A percentile compares a stretch with the other conserved stretches of the same genome.
Evolutionary conservation across 2,888 invertebrate species (phyloP).

Genomic region (Phragmatobia fuliginosa): DNA sequence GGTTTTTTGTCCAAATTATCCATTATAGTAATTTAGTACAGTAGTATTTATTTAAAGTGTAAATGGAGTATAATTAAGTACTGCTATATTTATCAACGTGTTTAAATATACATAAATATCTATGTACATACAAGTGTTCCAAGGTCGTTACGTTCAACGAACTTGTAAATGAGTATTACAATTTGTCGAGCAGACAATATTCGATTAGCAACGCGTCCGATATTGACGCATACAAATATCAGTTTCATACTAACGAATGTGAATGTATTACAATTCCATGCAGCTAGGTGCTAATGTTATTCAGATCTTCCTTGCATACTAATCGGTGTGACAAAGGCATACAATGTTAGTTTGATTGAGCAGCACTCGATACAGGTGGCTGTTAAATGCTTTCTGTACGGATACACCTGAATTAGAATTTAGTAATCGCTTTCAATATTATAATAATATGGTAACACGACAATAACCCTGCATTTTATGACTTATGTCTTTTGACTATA

Average conservation of each 20-base stretch:
- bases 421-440: neutral
- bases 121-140: neutral
- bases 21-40: neutral
- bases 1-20: no score
- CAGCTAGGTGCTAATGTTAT: constrained; percentile 50
- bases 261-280: constrained; percentile 46
- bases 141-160: constrained; percentile 33
- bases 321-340: constrained; percentile 46
- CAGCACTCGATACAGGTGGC: constrained; percentile 16
- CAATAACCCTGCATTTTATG: neutral
- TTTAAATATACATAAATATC: no score
- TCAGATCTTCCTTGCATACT: constrained; percentile 48
- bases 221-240: constrained; percentile 42
- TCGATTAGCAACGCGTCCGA: constrained; percentile 31
- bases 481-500: no score
- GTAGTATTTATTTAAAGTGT: neutral
- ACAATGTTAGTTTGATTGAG: constrained; percentile 47
- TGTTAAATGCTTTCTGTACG: neutral
- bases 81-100: no score
- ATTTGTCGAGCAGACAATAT: constrained; percentile 33
- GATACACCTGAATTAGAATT: neutral
- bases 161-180: constrained; percentile 28
- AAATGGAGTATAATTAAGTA: neutral
- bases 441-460: neutral
- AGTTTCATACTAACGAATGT: constrained; percentile 31